These are phyloP conservation scores for Salarias fasciatus DNA, from an alignment of 2,797 vertebrate species.

Conservation along the genomic window DNA sequence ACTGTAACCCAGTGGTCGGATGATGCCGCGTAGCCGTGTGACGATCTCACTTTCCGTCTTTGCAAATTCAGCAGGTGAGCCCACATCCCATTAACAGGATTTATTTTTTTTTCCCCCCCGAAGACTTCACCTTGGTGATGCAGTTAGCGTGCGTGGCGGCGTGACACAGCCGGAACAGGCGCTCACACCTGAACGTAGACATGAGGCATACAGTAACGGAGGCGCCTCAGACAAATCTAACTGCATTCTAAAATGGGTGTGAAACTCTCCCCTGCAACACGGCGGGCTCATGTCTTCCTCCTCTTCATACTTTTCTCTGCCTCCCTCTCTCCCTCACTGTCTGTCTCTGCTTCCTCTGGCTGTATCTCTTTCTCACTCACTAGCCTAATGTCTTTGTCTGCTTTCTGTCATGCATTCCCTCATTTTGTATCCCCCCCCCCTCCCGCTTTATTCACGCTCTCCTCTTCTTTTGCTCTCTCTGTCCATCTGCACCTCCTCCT, in stretches of 20 bases:
- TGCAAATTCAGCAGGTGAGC: constrained; percentile 3
- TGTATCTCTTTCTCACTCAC: constrained; percentile 39
- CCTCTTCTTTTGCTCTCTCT: constrained; percentile 49
- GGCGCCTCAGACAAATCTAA: constrained; percentile 45
- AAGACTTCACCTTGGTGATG: not conserved
- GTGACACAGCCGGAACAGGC: constrained; percentile 17
- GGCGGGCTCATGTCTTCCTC: constrained; percentile 56
- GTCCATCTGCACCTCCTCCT: constrained; percentile 70
- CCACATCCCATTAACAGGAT: constrained; percentile 28
- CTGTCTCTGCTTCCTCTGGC: constrained; percentile 28
- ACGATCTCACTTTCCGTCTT: constrained; percentile 19
- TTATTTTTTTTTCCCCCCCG: too few relatives aligned
- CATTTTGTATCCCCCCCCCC: constrained; percentile 37
- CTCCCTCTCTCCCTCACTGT: constrained; percentile 7
- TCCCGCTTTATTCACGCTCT: constrained; percentile 50
- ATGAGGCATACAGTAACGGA: constrained; percentile 34
- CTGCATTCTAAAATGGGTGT: constrained; percentile 64
- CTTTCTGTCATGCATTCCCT: constrained; percentile 71
- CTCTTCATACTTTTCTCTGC: constrained; percentile 32
- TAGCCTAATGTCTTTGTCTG: constrained; percentile 59
- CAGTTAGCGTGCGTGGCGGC: constrained; percentile 18
- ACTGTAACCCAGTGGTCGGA: too few relatives aligned
- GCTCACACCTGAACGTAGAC: constrained; percentile 22
- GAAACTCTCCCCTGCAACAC: constrained; percentile 70
- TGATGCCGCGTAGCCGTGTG: too few relatives aligned